Percentiles rank a stretch among this genome's conserved stretches.
phyloP scores from a whole-genome alignment of 2,888 invertebrate species.

The Sphecodes monilicornis region DNA sequence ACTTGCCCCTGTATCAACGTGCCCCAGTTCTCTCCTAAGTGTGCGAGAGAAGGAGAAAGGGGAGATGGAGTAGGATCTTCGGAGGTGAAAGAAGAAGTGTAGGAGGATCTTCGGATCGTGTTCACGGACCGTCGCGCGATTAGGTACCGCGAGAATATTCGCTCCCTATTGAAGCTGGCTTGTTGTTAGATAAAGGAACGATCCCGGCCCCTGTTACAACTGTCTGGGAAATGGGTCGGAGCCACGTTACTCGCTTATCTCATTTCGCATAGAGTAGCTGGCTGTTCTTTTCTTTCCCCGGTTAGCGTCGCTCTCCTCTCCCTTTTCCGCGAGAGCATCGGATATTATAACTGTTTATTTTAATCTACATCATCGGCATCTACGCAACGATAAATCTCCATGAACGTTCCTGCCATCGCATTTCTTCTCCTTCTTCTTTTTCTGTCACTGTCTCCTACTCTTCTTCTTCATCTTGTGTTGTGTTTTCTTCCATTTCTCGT shows the following conservation, averaged over 20 bases:
- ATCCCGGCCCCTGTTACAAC: slow-evolving; percentile 22
- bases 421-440: slow-evolving; percentile 37
- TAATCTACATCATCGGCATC: slow-evolving; percentile 72
- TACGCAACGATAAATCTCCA: slow-evolving; percentile 67
- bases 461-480: background rate
- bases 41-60: background rate
- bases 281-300: slow-evolving; percentile 27
- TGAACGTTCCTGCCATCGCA: slow-evolving; percentile 55
- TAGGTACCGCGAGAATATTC: slow-evolving; percentile 37
- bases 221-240: slow-evolving; percentile 59
- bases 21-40: background rate
- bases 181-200: slow-evolving; percentile 42
- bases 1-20: too few species aligned
- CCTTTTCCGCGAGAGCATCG: slow-evolving; percentile 50
- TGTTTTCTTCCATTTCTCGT: background rate
- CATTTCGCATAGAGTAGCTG: slow-evolving; percentile 43
- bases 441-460: background rate
- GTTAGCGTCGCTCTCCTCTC: background rate
- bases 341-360: slow-evolving; percentile 72
- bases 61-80: background rate
- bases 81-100: background rate
- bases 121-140: slow-evolving; percentile 20
- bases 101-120: background rate
- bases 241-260: slow-evolving; percentile 60
- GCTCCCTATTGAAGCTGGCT: slow-evolving; percentile 40